Percentiles rank a stretch among this genome's conserved stretches.
phyloP scores from a whole-genome alignment of 2,797 vertebrate species.

The Enteromius thamalakanensis region DNA sequence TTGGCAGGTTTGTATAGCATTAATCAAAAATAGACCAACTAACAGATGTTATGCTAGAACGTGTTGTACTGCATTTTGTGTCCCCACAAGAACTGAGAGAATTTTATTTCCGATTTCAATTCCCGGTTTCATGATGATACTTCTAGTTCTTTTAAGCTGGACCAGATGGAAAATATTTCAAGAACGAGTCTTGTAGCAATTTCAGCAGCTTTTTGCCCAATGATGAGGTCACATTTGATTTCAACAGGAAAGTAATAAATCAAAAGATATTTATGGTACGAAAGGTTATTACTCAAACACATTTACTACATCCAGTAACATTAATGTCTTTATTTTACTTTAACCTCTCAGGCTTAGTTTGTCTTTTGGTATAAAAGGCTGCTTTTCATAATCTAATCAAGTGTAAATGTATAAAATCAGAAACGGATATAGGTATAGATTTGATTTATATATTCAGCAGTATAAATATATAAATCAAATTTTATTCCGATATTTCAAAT shows the following conservation, averaged over 20 bases:
- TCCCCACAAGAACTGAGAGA: background rate
- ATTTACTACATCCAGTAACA: background rate
- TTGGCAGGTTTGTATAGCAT: constrained; percentile 82
- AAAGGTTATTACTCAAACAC: background rate
- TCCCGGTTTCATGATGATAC: background rate
- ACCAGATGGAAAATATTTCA: background rate
- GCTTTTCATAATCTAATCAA: background rate
- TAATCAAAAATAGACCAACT: background rate
- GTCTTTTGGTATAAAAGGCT: background rate
- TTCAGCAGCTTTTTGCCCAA: background rate
- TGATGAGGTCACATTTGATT: background rate
- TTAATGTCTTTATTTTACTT: background rate
- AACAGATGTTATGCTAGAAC: background rate
- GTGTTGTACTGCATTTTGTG: background rate
- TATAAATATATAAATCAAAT: no score
- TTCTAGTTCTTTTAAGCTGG: constrained; percentile 1
- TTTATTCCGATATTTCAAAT: no score
- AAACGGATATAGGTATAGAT: no score
- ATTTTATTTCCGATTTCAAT: background rate
- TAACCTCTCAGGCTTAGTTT: background rate
- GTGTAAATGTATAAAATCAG: background rate
- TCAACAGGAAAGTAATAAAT: background rate
- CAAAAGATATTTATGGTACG: background rate
- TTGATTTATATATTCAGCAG: no score
- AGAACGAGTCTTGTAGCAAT: background rate